Percentiles rank a stretch among this genome's conserved stretches.
Evolutionary conservation across 2,113 vertebrate genomes (phyloP).

Genomic region (Hyperopisus bebe): DNA sequence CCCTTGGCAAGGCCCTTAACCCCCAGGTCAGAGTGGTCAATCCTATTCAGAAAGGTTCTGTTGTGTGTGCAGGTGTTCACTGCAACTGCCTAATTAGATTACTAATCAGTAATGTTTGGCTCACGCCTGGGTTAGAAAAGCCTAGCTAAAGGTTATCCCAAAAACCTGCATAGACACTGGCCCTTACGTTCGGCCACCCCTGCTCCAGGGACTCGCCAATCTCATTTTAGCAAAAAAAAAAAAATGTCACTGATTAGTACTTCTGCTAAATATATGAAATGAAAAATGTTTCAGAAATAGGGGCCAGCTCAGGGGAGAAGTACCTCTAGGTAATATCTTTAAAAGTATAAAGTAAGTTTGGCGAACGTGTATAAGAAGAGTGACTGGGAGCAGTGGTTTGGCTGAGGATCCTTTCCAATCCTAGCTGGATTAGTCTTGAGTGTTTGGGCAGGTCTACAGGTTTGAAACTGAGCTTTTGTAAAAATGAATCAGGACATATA

Average conservation of each 20-base stretch:
- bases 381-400: neutral
- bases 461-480: neutral
- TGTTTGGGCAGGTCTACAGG: neutral
- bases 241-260: neutral
- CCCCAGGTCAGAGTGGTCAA: neutral
- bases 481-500: neutral
- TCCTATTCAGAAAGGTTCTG: neutral
- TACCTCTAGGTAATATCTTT: neutral
- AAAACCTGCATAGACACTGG: neutral
- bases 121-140: neutral
- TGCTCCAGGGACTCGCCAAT: neutral
- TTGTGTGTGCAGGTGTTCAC: neutral
- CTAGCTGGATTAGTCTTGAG: neutral
- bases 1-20: neutral
- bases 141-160: neutral
- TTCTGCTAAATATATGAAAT: no score
- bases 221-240: neutral
- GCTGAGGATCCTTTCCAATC: neutral
- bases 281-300: no score
- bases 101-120: neutral
- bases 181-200: neutral
- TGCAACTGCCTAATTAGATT: neutral
- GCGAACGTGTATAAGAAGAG: neutral
- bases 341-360: neutral
- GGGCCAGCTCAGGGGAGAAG: no score